These are phyloP conservation scores for Styela clava DNA, from an alignment of 23 tunicate genomes.

Conservation along the genomic window DNA sequence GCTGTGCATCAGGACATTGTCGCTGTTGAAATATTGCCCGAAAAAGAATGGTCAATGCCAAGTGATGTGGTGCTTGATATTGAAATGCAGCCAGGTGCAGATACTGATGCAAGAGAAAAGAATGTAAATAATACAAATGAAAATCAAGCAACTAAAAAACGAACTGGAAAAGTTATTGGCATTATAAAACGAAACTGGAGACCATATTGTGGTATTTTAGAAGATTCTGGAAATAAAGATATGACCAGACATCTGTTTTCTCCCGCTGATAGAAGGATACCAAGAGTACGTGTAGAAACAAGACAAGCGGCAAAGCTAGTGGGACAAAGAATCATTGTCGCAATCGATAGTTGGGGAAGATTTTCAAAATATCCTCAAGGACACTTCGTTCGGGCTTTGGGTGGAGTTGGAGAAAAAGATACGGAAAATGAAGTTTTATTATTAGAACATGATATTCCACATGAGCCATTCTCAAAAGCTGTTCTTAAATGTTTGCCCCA, in stretches of 20 bases:
- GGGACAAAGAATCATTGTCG: slow-evolving; percentile 90
- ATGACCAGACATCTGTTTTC: slow-evolving; percentile 88
- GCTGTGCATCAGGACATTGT: slow-evolving; percentile 95
- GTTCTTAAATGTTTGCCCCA: slow-evolving; percentile 91
- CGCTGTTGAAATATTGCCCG: slow-evolving; percentile 76
- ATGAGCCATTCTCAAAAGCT: slow-evolving; percentile 96
- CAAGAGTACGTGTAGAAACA: slow-evolving; percentile 90
- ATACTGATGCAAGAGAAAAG: slow-evolving; percentile 19
- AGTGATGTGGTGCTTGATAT: slow-evolving; percentile 94
- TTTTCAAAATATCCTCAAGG: slow-evolving; percentile 98
- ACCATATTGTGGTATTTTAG: slow-evolving; percentile 96
- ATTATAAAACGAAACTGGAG: slow-evolving; percentile 98
- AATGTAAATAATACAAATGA: not conserved
- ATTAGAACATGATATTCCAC: slow-evolving; percentile 95
- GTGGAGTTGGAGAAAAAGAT: slow-evolving; percentile 92
- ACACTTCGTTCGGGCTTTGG: slow-evolving; percentile 94
- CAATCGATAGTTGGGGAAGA: slow-evolving; percentile 89
- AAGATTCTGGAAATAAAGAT: slow-evolving; percentile 63
- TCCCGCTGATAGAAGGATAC: slow-evolving; percentile 90
- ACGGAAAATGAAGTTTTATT: slow-evolving; percentile 96
- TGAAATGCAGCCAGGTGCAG: slow-evolving; percentile 98
- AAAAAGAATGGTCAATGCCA: slow-evolving; percentile 77
- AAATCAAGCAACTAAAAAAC: too few species aligned
- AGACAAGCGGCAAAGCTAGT: slow-evolving; percentile 77
- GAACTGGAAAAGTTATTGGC: slow-evolving; percentile 90